Base-by-base conservation (phyloP, 2,797 vertebrate species). In the Sylvilagus floridanus region DNA sequence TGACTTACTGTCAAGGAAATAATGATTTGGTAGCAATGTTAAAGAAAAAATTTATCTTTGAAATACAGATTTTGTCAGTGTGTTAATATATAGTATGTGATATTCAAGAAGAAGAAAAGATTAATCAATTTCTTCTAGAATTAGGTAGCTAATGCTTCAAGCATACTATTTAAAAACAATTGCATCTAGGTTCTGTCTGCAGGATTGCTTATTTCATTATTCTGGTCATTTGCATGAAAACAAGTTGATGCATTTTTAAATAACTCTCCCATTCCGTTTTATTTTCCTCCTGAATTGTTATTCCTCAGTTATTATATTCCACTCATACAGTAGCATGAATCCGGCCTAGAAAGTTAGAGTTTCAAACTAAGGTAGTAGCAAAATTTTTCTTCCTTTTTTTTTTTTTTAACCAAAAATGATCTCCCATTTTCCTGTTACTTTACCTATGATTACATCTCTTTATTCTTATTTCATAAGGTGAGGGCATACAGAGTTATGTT, bases 371-470 rank as follows among this genome's bases (percentile, higher is more conserved):
- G 60, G 26, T 76, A 88, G 47, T 77, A 73, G 77, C 42, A 88
- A 90, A 94, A 65, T 32, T 94, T 97, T 85, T n/a, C 47, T 92
- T 95, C 69, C 91, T 65, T 26, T 78, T 96, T 95, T 95, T 91
- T 17, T 78, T 96, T 95, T 95, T 92, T 17, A 88, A 90, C 42
- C 86, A 96, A 96, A 90, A 94, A n/a, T 94, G 73, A 91, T 92
- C 66, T 96, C 24, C 35, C 65, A 93, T 95, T 94, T 97, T 95
- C 92, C 91, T 91, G 89, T 97, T 95, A 90, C 95, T 96, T 96
- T 96, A 88, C 35, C 88, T 84, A 26, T 86, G 84, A 93, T 96
- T 93, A 82, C 3, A 89, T 92, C 76, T 96, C 63, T 93, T 93
- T 93, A 79, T 92, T 73, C 83, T 95, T 69, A 24, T 92, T 96